These are phyloP conservation scores for Xylocampa areola DNA, from an alignment of 2,888 invertebrate species.

Conservation along the genomic window DNA sequence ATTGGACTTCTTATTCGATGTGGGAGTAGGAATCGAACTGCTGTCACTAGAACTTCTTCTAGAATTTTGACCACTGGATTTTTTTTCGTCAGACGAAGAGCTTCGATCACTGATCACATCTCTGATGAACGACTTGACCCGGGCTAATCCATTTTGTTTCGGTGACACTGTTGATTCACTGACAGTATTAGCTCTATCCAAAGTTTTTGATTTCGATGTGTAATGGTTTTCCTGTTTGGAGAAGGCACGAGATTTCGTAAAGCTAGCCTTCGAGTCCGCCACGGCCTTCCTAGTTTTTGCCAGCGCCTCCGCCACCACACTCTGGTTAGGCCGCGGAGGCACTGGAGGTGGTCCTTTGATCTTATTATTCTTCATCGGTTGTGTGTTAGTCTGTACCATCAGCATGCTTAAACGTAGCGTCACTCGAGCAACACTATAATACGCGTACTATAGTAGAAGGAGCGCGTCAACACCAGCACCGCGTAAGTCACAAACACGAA, in stretches of 20 bases:
- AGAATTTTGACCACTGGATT: constrained; percentile 84
- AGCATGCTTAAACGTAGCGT: constrained; percentile 83
- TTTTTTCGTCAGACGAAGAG: constrained; percentile 85
- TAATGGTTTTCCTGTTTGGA: constrained; percentile 76
- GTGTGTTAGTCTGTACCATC: constrained; percentile 90
- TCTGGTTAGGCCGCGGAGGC: constrained; percentile 94
- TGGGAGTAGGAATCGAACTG: constrained; percentile 77
- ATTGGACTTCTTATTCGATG: constrained; percentile 80
- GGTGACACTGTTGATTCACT: constrained; percentile 79
- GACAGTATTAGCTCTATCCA: constrained; percentile 76
- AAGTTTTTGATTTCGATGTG: constrained; percentile 79
- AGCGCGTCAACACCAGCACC: constrained; percentile 80
- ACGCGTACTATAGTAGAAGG: constrained; percentile 85
- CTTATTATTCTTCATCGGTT: constrained; percentile 86
- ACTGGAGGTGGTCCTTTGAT: constrained; percentile 93
- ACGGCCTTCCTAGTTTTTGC: constrained; percentile 91
- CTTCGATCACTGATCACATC: constrained; percentile 88
- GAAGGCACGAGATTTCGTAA: constrained; percentile 80
- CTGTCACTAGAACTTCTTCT: constrained; percentile 86
- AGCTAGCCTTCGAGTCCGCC: constrained; percentile 83
- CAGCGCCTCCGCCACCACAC: constrained; percentile 92
- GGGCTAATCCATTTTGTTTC: constrained; percentile 86
- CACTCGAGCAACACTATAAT: constrained; percentile 88
- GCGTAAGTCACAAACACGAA: constrained; percentile 76
- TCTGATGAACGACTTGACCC: constrained; percentile 87